phyloP scores from a whole-genome alignment of 1,140 invertebrate species.

The Asobara japonica region DNA sequence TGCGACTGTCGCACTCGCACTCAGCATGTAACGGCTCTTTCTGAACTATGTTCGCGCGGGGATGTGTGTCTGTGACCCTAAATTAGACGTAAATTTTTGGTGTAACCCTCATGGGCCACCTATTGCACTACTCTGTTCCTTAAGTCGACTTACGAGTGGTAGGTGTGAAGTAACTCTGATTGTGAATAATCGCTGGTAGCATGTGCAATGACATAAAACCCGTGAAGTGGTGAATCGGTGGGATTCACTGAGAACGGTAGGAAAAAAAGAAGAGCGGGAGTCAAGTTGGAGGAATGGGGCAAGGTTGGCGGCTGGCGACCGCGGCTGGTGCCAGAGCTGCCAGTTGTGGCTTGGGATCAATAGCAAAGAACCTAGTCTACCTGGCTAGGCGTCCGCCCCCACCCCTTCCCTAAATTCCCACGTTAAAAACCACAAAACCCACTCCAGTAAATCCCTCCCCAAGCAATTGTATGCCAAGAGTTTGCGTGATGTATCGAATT shows the following conservation, averaged over 20 bases:
- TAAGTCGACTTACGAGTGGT: too few species aligned
- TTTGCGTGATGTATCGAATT: neutral
- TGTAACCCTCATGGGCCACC: too few species aligned
- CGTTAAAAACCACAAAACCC: neutral
- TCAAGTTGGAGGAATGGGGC: neutral
- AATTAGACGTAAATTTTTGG: too few species aligned
- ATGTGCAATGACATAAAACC: neutral
- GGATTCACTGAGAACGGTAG: neutral
- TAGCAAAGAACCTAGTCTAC: neutral
- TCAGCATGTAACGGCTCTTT: too few species aligned
- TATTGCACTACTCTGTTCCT: too few species aligned
- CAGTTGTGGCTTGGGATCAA: neutral
- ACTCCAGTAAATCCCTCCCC: neutral
- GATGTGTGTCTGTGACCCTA: too few species aligned
- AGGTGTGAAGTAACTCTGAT: too few species aligned
- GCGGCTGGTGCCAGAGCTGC: too few species aligned
- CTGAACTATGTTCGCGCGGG: too few species aligned
- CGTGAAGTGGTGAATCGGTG: slow-evolving; percentile 3
- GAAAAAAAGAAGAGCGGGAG: neutral
- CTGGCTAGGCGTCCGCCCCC: neutral
- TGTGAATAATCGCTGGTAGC: neutral
- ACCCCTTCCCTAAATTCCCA: too few species aligned
- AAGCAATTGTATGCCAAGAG: neutral
- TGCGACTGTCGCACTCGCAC: too few species aligned
- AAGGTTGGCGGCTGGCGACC: neutral